Conservation (phyloP, 2,113 vertebrate species). For the Morone chrysops region DNA sequence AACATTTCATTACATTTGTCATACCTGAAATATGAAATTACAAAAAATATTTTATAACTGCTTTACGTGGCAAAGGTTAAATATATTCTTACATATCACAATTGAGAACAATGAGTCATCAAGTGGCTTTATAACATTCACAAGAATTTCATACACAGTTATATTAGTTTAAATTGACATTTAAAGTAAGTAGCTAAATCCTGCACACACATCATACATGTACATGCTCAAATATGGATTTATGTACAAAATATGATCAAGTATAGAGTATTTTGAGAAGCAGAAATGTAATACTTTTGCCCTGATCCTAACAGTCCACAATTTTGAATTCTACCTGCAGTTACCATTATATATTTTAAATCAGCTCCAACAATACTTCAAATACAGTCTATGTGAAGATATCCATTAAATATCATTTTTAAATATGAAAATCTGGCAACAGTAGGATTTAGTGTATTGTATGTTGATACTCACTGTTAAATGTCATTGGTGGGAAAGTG, state of each 20-base stretch:
- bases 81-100: constrained; percentile 68
- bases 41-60: constrained; percentile 58
- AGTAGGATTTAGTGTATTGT: constrained; percentile 72
- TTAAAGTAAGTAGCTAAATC: constrained; percentile 42
- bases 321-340: constrained; percentile 31
- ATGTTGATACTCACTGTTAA: constrained; percentile 78
- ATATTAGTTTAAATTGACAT: constrained; percentile 66
- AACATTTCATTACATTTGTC: constrained; percentile 59
- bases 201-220: constrained; percentile 43
- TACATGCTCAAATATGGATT: constrained; percentile 59
- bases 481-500: constrained; percentile 63
- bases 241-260: constrained; percentile 63
- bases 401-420: constrained; percentile 79
- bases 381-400: constrained; percentile 50
- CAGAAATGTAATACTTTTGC: constrained; percentile 40
- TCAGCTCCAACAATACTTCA: constrained; percentile 52
- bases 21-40: constrained; percentile 74
- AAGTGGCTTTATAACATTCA: constrained; percentile 68
- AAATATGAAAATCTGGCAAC: constrained; percentile 76
- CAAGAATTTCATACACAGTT: constrained; percentile 60
- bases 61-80: constrained; percentile 66
- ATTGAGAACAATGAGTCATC: constrained; percentile 54
- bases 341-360: constrained; percentile 35
- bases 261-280: constrained; percentile 66
- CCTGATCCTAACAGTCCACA: constrained; percentile 38